A percentile compares a stretch with the other conserved stretches of the same genome.
Conservation (phyloP, 2,888 invertebrate genomes). For the Drosophila prolongata region DNA sequence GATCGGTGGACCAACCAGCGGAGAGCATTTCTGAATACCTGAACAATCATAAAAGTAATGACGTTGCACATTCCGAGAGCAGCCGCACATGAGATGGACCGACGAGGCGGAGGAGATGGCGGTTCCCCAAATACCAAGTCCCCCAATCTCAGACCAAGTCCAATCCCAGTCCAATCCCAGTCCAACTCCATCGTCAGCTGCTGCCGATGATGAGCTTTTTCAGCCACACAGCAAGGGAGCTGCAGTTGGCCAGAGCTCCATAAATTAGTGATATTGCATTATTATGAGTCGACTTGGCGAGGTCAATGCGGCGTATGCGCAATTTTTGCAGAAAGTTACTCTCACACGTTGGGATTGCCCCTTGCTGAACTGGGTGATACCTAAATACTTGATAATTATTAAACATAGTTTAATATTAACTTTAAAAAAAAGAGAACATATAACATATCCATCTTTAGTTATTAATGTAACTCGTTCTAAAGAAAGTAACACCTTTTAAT, state of each 20-base stretch:
- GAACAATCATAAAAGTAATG: constrained; percentile 83
- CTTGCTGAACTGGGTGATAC: constrained; percentile 15
- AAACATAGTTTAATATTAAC: too few relatives aligned
- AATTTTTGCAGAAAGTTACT: constrained; percentile 60
- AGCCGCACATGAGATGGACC: constrained; percentile 43
- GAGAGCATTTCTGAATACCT: constrained; percentile 76
- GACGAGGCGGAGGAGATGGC: background rate
- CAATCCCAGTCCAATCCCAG: background rate
- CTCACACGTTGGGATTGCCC: background rate
- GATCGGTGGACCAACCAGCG: constrained; percentile 47
- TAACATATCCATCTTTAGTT: too few relatives aligned
- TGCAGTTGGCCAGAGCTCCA: constrained; percentile 47
- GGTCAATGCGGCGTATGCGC: constrained; percentile 76
- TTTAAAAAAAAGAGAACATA: too few relatives aligned
- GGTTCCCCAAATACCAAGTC: constrained; percentile 8
- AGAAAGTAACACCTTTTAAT: too few relatives aligned
- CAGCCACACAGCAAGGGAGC: constrained; percentile 57
- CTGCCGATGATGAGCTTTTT: constrained; percentile 54
- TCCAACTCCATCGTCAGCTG: constrained; percentile 37
- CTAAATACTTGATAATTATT: background rate
- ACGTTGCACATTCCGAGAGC: constrained; percentile 82
- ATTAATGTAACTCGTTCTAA: too few relatives aligned
- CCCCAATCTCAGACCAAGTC: constrained; percentile 5
- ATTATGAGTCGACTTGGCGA: constrained; percentile 56
- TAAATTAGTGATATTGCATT: constrained; percentile 80